These are phyloP conservation scores for Brachypalpus laphriformis DNA, from an alignment of 2,888 invertebrate genomes.

Conservation along the genomic window DNA sequence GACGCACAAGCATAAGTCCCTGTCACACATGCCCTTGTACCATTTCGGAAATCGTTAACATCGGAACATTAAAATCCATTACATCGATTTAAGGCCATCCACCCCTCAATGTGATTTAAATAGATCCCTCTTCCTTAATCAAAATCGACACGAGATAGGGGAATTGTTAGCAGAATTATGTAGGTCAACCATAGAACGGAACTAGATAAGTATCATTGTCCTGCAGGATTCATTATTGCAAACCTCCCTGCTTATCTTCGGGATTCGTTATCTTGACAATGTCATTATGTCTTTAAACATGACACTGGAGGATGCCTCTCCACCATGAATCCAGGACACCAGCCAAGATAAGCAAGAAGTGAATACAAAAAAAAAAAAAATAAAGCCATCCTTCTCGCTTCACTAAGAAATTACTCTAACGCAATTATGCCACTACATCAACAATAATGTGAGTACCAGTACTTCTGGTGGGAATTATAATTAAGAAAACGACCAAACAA, in stretches of 20 bases:
- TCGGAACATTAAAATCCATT: slow-evolving; percentile 60
- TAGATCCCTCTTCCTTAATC: slow-evolving; percentile 49
- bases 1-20: slow-evolving; percentile 16
- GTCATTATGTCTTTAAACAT: slow-evolving; percentile 29
- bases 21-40: slow-evolving; percentile 15
- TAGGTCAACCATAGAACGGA: slow-evolving; percentile 40
- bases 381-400: not conserved
- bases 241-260: slow-evolving; percentile 38
- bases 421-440: slow-evolving; percentile 38
- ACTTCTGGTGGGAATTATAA: slow-evolving; percentile 35
- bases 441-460: not conserved
- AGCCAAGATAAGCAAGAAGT: slow-evolving; percentile 5
- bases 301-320: slow-evolving; percentile 20
- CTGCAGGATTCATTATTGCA: slow-evolving; percentile 43
- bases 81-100: slow-evolving; percentile 41
- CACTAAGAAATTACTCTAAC: not conserved
- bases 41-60: slow-evolving; percentile 33
- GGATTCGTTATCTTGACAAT: slow-evolving; percentile 57
- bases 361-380: not conserved
- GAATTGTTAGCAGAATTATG: slow-evolving; percentile 23
- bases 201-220: slow-evolving; percentile 28
- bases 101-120: slow-evolving; percentile 42
- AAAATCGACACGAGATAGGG: slow-evolving; percentile 34
- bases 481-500: slow-evolving; percentile 37
- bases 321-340: slow-evolving; percentile 7